These are phyloP conservation scores for Beroe forskalii DNA, from an alignment of 37 sponge, comb jelly and placozoan genomes.

Conservation along the genomic window DNA sequence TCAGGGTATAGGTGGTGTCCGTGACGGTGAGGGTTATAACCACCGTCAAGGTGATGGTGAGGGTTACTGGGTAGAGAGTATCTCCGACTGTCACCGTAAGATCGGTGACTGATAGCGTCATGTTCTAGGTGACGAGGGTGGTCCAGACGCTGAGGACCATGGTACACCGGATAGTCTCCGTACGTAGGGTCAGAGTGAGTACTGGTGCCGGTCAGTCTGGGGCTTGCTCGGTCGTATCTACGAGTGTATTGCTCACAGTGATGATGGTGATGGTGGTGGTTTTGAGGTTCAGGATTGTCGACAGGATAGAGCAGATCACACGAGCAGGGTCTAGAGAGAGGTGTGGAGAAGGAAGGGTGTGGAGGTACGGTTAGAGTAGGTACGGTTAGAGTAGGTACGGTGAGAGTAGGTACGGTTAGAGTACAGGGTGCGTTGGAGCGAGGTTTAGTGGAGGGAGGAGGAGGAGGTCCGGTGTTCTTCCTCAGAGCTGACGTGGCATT, in stretches of 20 bases:
- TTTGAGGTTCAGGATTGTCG: neutral
- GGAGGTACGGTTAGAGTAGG: neutral
- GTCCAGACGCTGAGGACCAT: no score
- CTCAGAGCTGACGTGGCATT: neutral
- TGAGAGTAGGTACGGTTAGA: neutral
- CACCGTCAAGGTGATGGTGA: neutral
- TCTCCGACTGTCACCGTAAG: neutral
- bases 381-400: neutral
- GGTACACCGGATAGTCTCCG: no score
- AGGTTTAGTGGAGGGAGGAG: neutral
- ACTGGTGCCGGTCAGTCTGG: neutral
- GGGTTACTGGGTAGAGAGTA: neutral
- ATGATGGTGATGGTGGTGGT: neutral
- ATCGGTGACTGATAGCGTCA: no score
- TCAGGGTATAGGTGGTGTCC: neutral
- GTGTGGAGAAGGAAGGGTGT: neutral
- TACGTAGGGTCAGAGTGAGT: no score
- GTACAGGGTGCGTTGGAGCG: neutral
- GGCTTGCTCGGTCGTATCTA: neutral
- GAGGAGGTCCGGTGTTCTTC: neutral
- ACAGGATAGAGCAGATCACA: neutral
- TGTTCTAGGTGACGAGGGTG: no score
- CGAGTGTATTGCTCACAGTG: slow-evolving; percentile 7
- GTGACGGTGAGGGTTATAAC: neutral
- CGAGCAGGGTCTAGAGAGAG: neutral